Evolutionary conservation across 2,113 vertebrate species (phyloP), one percentile per base, ranked within the genome.

Genomic region (Oenanthe oenanthe): DNA sequence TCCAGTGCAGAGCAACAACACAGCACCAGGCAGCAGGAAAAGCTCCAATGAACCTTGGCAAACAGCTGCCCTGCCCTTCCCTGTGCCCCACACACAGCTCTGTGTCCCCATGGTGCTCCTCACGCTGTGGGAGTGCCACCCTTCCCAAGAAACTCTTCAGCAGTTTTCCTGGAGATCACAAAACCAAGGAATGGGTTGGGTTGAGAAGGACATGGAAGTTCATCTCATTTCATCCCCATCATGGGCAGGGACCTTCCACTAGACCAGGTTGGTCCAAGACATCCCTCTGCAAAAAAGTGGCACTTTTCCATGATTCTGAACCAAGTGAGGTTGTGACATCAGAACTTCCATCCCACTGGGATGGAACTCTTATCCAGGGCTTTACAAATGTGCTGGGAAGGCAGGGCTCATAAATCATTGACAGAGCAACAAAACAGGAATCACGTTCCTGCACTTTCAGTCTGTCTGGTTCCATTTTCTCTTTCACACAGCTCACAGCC

Each of bases 81-180:
- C 32, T 24, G 14, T 12, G 19, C 50, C 60, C 68, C 42, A 28
- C 54, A 12, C 34, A 34, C 0, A 0, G 11, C n/a, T 28, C 38
- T 6, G 63, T 3, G 7, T 29, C 53, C 54, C 43, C 36, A 8
- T 0, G 17, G n/a, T n/a, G 53, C 84, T 36, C 7, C 1, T 26
- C 7, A 14, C 0, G 1, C 63, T 13, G 10, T 19, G 4, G 1
- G 63, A 38, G 13, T 3, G 51, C 31, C n/a, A 9, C 16, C 19
- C 10, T 31, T 63, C 34, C 88, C 58, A 65, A 65, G 15, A 34
- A 24, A 24, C 25, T 15, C 34, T 8, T 22, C 0, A 38, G 21
- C 25, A 38, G 60, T 15, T 88, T 73, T 66, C 56, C 78, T 50
- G 13, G n/a, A 93, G 40, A n/a, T 54, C 62, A 25, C 3, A 21